Conservation (phyloP, 2,888 invertebrate species). For the Conistra vaccinii region DNA sequence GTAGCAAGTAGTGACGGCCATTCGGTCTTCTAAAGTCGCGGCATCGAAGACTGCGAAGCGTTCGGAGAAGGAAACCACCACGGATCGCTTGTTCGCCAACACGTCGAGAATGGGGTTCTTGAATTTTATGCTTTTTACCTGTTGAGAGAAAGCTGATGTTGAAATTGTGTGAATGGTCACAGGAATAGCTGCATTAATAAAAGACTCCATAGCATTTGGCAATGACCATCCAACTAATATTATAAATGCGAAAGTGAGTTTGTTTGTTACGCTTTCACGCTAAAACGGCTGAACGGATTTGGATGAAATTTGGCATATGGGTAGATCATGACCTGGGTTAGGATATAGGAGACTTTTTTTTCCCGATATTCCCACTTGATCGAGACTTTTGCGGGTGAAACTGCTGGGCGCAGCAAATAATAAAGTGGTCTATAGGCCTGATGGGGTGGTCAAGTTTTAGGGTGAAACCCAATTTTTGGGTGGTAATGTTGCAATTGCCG, state of each 20-base stretch:
- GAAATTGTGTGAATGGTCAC: background rate
- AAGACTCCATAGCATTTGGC: background rate
- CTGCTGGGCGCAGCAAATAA: background rate
- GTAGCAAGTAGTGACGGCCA: slow-evolving; percentile 97
- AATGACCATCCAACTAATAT: background rate
- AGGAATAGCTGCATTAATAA: no score
- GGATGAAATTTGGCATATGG: no score
- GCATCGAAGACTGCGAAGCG: slow-evolving; percentile 98
- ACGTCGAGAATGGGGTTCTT: slow-evolving; percentile 97
- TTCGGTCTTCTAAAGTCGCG: slow-evolving; percentile 95
- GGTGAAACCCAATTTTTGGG: background rate
- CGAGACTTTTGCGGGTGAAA: no score
- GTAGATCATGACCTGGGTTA: no score
- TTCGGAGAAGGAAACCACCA: slow-evolving; percentile 97
- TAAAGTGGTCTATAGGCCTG: background rate
- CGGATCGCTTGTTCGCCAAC: slow-evolving; percentile 96
- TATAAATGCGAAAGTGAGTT: no score
- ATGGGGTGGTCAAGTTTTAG: background rate
- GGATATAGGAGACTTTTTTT: no score
- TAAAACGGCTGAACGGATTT: no score
- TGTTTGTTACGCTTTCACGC: no score
- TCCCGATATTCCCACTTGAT: no score
- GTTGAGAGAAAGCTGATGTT: slow-evolving; percentile 33
- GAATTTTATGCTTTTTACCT: slow-evolving; percentile 97
- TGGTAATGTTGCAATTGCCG: background rate